Conservation (phyloP, 2,113 vertebrate species). For the Toxostoma redivivum region DNA sequence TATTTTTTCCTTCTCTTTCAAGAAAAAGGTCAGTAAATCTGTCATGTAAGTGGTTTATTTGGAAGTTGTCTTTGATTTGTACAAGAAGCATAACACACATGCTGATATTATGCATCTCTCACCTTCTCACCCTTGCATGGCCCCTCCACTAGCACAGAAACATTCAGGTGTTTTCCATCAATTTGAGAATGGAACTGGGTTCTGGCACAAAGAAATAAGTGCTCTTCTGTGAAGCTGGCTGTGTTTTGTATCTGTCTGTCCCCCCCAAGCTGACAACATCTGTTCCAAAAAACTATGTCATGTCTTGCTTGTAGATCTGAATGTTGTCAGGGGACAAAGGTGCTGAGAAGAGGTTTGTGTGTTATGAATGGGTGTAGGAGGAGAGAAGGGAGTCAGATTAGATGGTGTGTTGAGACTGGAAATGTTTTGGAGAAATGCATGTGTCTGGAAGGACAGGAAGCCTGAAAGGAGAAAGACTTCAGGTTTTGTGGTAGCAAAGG, state of each 20-base stretch:
- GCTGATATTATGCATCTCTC: accelerated
- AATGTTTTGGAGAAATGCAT: neutral
- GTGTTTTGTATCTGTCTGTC: neutral
- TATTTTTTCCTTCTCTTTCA: neutral
- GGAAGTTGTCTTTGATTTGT: neutral
- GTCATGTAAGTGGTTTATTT: neutral
- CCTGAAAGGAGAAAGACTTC: neutral
- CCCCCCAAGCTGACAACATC: neutral
- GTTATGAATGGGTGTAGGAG: neutral
- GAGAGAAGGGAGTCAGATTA: neutral
- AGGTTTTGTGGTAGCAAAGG: neutral
- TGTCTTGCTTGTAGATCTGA: neutral
- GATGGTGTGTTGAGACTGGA: neutral
- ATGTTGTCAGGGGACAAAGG: accelerated
- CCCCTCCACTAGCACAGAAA: neutral
- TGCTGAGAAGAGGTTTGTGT: neutral
- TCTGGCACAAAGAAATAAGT: neutral
- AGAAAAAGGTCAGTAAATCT: neutral
- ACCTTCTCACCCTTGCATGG: neutral
- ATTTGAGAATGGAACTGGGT: neutral
- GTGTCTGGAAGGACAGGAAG: neutral
- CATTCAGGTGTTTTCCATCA: neutral
- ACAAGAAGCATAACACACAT: neutral
- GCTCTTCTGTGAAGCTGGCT: neutral
- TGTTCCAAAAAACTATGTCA: neutral